phyloP scores from a whole-genome alignment of 64 coral and sea anemone genomes.

The Stylophora pistillata region DNA sequence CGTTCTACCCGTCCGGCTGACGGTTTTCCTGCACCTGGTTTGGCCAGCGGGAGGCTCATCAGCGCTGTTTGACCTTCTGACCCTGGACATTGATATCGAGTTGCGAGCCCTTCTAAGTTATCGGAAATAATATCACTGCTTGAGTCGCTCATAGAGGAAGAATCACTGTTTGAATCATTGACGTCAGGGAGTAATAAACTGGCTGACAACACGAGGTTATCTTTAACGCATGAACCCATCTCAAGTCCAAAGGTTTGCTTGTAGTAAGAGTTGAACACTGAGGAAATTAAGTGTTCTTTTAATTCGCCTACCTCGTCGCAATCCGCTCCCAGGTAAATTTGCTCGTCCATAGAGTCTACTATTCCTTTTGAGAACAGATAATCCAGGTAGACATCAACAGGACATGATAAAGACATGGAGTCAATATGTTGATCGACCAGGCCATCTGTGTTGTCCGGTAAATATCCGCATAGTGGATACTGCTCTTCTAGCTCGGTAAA shows the following conservation, averaged over 20 bases:
- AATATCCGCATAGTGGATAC: constrained; percentile 46
- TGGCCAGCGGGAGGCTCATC: constrained; percentile 10
- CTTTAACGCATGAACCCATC: constrained; percentile 35
- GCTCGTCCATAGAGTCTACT: constrained; percentile 82
- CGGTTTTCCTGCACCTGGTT: constrained; percentile 50
- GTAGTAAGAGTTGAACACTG: constrained; percentile 89
- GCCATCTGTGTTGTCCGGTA: constrained; percentile 53
- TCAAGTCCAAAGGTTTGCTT: constrained; percentile 76
- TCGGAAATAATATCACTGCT: constrained; percentile 62
- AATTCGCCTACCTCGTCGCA: constrained; percentile 80
- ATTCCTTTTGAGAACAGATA: constrained; percentile 89
- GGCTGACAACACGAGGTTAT: constrained; percentile 83
- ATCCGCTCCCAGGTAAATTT: constrained; percentile 42
- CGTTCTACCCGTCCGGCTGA: constrained; percentile 36
- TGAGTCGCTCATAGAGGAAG: constrained; percentile 69
- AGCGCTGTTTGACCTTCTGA: constrained; percentile 38
- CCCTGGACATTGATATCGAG: constrained; percentile 43
- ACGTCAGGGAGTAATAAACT: constrained; percentile 54
- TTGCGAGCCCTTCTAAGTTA: constrained; percentile 36
- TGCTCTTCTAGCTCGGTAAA: constrained; percentile 25
- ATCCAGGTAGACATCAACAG: constrained; percentile 78
- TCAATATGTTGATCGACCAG: constrained; percentile 49
- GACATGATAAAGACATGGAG: constrained; percentile 72
- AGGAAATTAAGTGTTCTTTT: constrained; percentile 83
- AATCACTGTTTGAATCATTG: constrained; percentile 62